Conservation (phyloP, 1,140 invertebrate genomes). For the Penaeus japonicus region DNA sequence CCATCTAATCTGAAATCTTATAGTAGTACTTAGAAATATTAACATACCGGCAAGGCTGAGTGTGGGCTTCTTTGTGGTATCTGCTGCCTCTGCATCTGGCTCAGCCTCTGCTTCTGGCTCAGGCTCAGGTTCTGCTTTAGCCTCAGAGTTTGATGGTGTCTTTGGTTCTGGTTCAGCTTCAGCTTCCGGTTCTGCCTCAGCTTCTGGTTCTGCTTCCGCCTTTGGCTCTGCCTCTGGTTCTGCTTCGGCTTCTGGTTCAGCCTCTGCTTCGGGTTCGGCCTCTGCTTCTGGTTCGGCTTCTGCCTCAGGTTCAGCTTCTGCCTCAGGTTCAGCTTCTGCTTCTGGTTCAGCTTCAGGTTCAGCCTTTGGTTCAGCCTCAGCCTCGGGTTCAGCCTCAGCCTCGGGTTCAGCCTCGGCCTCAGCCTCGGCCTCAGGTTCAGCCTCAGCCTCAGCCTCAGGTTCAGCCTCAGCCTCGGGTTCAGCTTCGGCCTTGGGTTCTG, state of each 20-base stretch:
- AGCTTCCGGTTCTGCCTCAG: slow-evolving; percentile 15
- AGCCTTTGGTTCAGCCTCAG: slow-evolving; percentile 57
- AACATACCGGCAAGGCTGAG: slow-evolving; percentile 36
- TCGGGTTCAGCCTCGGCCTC: slow-evolving; percentile 60
- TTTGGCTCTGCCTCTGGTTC: slow-evolving; percentile 34
- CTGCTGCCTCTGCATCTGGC: slow-evolving; percentile 64
- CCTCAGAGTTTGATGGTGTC: slow-evolving; percentile 65
- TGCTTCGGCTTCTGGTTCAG: slow-evolving; percentile 63
- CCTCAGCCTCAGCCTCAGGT: slow-evolving; percentile 64
- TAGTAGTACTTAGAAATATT: neutral
- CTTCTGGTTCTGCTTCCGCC: slow-evolving; percentile 18
- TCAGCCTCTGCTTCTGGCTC: slow-evolving; percentile 63
- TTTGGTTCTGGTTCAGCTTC: slow-evolving; percentile 59
- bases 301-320: slow-evolving; percentile 64
- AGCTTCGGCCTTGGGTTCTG: slow-evolving; percentile 63
- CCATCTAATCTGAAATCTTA: too few relatives aligned
- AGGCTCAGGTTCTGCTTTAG: slow-evolving; percentile 64
- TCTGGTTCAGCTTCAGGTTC: slow-evolving; percentile 54
- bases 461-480: slow-evolving; percentile 58
- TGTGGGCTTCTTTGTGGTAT: neutral
- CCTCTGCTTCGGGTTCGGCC: slow-evolving; percentile 65
- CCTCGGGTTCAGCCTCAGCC: slow-evolving; percentile 59
- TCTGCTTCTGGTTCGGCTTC: slow-evolving; percentile 63
- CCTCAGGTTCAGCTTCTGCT: slow-evolving; percentile 61
- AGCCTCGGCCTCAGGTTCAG: slow-evolving; percentile 15